Evolutionary conservation across 2,888 invertebrate genomes (phyloP), one percentile per base, ranked within the genome.

Genomic region (Diplazon laetatorius): DNA sequence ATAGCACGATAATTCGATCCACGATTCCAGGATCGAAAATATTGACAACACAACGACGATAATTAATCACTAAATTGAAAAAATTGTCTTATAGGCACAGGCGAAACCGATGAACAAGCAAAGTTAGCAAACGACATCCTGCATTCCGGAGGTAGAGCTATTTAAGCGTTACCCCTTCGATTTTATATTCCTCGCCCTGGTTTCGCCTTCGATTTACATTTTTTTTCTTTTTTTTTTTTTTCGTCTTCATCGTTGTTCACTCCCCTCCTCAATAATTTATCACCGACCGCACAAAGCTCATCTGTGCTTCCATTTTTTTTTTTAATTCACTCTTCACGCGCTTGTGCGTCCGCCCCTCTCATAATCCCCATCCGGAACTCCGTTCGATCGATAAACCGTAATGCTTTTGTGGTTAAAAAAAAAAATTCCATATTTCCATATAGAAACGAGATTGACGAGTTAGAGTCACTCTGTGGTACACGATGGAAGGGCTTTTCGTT

Each of bases 61-160:
- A 74, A 46, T 46, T 52, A 50, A 73, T 60, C 57, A 30, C 52
- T 12, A 25, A 44, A 14, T 48, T 22, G 71, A 50, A 22, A 18
- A 30, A 44, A 77, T 86, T 88, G 84, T 82, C 91, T 91, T 89
- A 55, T 92, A 95, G 95, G 95, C 90, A 94, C 94, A 91, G 95
- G 95, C 84, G 94, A 95, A 86, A 95, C 96, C 84, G 95, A 95
- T 84, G 97, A 97, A 91, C 96, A 97, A 91, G 94, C 95, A 62
- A 94, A 95, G 91, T 93, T 97, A 91, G 97, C 96, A 84, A 96
- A 97, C 92, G 96, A 96, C 93, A 94, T 97, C 92, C 93, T 97
- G 89, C 95, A 97, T 93, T 97, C 97, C 85, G 97, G 97, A 92
- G 93, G 93, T 93, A 92, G 88, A 85, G 80, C 71, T 82, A 78